These are phyloP conservation scores for Lophotriccus pileatus DNA, from an alignment of 2,797 vertebrate genomes.

Conservation along the genomic window DNA sequence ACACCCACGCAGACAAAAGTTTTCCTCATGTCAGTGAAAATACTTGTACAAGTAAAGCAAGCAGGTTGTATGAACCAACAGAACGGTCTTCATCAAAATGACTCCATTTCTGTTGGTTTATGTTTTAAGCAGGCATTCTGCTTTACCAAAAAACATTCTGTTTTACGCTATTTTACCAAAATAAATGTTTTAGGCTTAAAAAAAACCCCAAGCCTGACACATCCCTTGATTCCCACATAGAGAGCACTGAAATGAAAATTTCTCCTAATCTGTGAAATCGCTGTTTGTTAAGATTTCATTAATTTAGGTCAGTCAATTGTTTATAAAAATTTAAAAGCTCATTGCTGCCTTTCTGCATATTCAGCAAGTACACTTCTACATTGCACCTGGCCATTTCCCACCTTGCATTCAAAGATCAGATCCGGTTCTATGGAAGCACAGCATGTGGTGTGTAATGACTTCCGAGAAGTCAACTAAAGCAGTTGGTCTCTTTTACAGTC, in stretches of 20 bases:
- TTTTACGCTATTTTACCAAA: background rate
- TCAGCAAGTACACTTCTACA: background rate
- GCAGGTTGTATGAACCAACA: background rate
- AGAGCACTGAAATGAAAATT: background rate
- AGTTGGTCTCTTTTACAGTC: conserved; percentile 45
- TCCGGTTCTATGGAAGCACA: background rate
- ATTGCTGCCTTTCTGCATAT: background rate
- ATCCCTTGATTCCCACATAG: background rate
- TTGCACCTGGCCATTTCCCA: background rate
- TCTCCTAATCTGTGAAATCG: background rate
- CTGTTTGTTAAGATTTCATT: background rate
- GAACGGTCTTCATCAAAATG: background rate
- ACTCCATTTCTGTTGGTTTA: background rate
- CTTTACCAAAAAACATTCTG: background rate
- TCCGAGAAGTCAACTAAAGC: background rate
- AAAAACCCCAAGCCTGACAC: no score
- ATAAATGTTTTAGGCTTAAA: background rate
- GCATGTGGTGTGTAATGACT: conserved; percentile 29
- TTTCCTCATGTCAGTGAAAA: background rate
- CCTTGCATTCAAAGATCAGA: background rate
- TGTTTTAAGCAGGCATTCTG: background rate
- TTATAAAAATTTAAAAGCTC: background rate
- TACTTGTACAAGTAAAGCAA: background rate
- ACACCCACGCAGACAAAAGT: background rate
- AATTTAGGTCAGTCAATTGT: background rate